These are phyloP conservation scores for Drosophila trapezifrons DNA, from an alignment of 1,140 invertebrate species.

Conservation along the genomic window DNA sequence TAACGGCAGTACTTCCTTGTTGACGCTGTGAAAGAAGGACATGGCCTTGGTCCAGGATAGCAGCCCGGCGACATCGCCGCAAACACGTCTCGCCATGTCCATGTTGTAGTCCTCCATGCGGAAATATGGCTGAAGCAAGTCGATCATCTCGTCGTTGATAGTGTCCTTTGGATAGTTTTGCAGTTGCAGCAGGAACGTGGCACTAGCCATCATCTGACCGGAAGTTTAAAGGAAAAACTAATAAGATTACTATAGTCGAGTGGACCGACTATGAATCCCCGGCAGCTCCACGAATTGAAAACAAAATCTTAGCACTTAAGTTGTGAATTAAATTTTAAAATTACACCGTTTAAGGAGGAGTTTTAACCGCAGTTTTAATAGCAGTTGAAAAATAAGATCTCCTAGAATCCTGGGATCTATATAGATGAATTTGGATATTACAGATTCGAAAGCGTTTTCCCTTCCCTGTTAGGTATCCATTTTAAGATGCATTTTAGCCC, in stretches of 20 bases:
- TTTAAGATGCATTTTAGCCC: neutral
- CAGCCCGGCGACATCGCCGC: conserved; percentile 97
- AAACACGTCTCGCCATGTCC: conserved; percentile 97
- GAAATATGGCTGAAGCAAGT: conserved; percentile 95
- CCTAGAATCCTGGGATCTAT: neutral
- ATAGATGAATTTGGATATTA: neutral
- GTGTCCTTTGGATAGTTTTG: conserved; percentile 98
- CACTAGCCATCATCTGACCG: conserved; percentile 95
- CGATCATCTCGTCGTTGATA: conserved; percentile 98
- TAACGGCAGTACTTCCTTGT: conserved; percentile 97
- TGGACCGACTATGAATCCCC: neutral
- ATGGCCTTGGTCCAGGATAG: conserved; percentile 99
- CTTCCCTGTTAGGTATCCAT: too few species aligned
- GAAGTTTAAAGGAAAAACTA: conserved; percentile 37
- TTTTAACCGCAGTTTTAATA: neutral
- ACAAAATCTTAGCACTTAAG: neutral
- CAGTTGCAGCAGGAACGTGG: conserved; percentile 95
- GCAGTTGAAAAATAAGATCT: neutral
- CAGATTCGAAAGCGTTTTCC: too few species aligned
- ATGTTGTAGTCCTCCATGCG: conserved; percentile 98
- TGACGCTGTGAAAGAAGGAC: conserved; percentile 97
- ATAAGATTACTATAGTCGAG: conserved; percentile 7
- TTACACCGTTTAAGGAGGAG: neutral
- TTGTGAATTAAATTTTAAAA: neutral
- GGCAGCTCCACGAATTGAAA: neutral